Base-by-base conservation (phyloP, 2,797 vertebrate genomes). In the Podarcis siculus region DNA sequence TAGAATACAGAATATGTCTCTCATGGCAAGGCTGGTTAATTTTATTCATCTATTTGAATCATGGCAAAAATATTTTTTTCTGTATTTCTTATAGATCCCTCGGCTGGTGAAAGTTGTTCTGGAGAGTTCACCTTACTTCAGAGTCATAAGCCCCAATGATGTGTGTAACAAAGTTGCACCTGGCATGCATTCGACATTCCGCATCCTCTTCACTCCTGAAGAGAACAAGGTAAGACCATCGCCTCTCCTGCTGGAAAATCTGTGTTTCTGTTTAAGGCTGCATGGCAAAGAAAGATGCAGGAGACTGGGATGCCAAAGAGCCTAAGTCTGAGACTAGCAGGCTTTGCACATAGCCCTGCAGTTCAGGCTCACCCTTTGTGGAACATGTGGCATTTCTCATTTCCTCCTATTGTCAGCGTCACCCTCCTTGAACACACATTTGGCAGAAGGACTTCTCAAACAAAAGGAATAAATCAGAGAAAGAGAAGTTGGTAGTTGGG, bases 101-200 rank as follows among this genome's bases (percentile, higher is more conserved):
- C 96, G 92, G 15, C 86, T 97, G 87, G 94, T 99, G 88, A 98
- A 97, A 90, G 90, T 99, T 37, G 88, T 96, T 79, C 95, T 95
- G 87, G 97, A 98, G 90, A 96, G 93, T 75, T 98, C 98, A 0
- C 95, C 97, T 7, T 98, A 98, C 88, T 99, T 99, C 95, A 94
- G 93, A 89, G 94, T 98, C 71, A 91, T 96, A 73, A 94, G 97
- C 89, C 97, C 97, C 79, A 92, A 90, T 45, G 94, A 96, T 5
- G 92, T 86, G 19, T 86, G 92, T 58, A 90, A 86, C 92, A 99
- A 98, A 93, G 98, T 99, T 7, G 97, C 98, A 13, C 98, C 98
- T 0, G 97, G 98, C 69, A 89, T 97, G 90, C 45, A 92, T 0
- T 94, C 92, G 3, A 90, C 90, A 1, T 98, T 98, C 91, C 97